Evolutionary conservation across 1,140 invertebrate genomes (phyloP), one percentile per base, ranked within the genome.

Genomic region (Tetramorium parvispinum): DNA sequence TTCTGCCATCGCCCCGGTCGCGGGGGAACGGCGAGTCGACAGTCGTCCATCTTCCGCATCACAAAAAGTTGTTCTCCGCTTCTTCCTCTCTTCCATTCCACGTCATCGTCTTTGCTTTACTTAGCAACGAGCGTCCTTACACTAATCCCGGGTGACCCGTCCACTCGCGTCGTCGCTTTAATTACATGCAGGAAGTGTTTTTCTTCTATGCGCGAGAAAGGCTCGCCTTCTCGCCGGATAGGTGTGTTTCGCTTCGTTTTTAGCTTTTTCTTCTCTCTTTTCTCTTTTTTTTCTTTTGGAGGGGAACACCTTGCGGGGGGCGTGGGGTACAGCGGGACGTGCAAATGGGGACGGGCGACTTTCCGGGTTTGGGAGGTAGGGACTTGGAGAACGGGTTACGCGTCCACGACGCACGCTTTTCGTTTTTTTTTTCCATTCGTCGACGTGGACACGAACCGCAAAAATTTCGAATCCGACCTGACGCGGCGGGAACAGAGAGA

Each of bases 141-240:
- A 89, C 79, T 89, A 87, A 89, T 91, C 85, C 87, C 89, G 90
- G 90, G 90, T 93, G 93, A 94, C 93, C 93, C 93, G 91, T 93
- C 92, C 93, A 91, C 93, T 93, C 92, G 92, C 88, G 88, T 93
- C 89, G 87, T 91, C 55, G 76, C 88, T 88, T 75, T 81, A 65
- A 75, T 82, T 87, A 92, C 89, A 92, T 94, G 93, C 93, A 94
- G 93, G 93, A 94, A 93, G 89, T 94, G 93, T 94, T 94, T 94
- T 94, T 94, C 93, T 93, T 88, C 81, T 51, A 65, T 78, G 88
- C 83, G 89, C 83, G 89, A 91, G 89, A 91, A 90, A 83, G 88
- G 76, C 83, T 85, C 75, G 66, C 57, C 53, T 79, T 89, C 83
- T 90, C 85, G 78, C 71, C 75, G 87, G 81, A 91, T 89, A 81